phyloP scores from a whole-genome alignment of 2,113 vertebrate species.

The Pitta sordida region DNA sequence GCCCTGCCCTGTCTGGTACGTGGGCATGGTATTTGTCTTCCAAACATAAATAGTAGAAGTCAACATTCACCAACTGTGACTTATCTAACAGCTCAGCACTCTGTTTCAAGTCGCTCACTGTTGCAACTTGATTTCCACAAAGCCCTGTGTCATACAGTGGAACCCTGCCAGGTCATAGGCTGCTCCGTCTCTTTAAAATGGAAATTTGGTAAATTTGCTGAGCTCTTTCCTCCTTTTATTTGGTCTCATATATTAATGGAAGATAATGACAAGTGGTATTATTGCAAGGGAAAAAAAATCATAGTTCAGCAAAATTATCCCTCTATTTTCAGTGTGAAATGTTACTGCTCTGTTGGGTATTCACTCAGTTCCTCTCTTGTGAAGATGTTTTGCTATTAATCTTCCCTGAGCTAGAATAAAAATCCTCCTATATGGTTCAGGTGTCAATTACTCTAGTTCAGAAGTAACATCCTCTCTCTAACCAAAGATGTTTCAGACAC shows the following conservation, averaged over 20 bases:
- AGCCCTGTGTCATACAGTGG: background rate
- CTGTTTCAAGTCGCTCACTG: background rate
- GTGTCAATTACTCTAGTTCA: background rate
- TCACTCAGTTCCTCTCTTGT: background rate
- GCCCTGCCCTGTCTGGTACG: conserved; percentile 54
- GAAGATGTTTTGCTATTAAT: background rate
- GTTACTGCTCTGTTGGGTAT: background rate
- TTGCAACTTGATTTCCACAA: conserved; percentile 9
- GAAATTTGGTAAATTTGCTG: background rate
- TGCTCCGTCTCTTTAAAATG: background rate
- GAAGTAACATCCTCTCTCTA: background rate
- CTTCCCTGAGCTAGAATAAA: background rate
- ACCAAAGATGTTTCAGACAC: background rate
- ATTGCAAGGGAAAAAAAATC: background rate
- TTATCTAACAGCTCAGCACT: conserved; percentile 50
- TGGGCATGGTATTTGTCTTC: conserved; percentile 42
- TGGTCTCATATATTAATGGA: background rate
- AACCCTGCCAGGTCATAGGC: conserved; percentile 7
- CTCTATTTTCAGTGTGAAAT: background rate
- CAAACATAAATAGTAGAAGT: conserved; percentile 38
- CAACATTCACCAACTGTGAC: conserved; percentile 27
- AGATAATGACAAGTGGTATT: background rate
- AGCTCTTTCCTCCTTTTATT: background rate
- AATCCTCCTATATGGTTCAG: background rate
- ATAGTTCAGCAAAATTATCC: background rate